A percentile compares a stretch with the other conserved stretches of the same genome.
Conservation (phyloP, 2,113 vertebrate genomes). For the Ahaetulla prasina region DNA sequence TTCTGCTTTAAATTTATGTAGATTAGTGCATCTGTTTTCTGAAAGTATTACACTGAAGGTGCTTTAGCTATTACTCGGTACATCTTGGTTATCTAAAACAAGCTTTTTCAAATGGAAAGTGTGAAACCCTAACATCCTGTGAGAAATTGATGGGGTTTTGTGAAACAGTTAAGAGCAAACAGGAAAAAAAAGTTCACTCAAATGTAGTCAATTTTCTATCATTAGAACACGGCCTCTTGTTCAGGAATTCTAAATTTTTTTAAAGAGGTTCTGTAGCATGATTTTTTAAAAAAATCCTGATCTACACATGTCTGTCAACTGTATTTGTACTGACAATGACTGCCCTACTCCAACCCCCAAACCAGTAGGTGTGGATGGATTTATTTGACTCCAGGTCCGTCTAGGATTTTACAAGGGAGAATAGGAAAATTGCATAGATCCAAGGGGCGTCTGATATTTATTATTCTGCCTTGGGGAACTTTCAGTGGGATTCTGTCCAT, state of each 20-base stretch:
- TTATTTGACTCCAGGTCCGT: not conserved
- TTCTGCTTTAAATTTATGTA: not conserved
- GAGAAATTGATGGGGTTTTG: not conserved
- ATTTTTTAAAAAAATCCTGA: not conserved
- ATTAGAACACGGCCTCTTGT: not conserved
- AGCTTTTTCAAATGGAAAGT: not conserved
- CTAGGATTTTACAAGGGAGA: not conserved
- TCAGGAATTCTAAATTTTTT: not conserved
- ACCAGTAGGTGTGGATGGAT: not conserved
- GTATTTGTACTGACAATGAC: not conserved
- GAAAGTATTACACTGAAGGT: not conserved
- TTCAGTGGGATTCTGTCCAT: not conserved
- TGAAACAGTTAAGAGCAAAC: not conserved
- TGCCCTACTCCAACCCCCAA: not conserved
- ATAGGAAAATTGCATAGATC: not conserved
- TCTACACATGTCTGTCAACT: not conserved
- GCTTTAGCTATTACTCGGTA: not conserved
- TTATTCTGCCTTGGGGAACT: not conserved
- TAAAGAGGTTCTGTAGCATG: not conserved
- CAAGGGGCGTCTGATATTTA: not conserved
- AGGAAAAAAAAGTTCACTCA: not conserved
- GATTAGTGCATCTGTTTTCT: not conserved
- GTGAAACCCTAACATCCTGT: not conserved
- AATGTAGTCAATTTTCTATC: not conserved
- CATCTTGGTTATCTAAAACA: not conserved